Conservation (phyloP, 2,797 vertebrate species). For the Paguma larvata region DNA sequence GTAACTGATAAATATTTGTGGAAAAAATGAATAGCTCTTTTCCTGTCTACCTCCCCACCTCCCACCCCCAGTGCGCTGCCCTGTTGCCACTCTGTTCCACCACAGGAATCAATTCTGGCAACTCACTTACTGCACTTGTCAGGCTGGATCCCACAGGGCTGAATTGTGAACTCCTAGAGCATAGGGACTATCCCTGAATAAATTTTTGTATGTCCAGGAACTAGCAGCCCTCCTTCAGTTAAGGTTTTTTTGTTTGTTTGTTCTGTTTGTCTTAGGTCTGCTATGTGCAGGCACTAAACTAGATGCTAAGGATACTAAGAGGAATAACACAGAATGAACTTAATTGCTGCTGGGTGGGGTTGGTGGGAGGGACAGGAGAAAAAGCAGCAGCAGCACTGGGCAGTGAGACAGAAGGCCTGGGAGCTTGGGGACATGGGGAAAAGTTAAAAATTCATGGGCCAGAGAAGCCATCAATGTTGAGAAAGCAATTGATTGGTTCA, state of each 20-base stretch:
- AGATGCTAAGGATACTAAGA: background rate
- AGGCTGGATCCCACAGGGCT: background rate
- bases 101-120: background rate
- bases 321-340: conserved; percentile 15
- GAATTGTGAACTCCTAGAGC: conserved; percentile 3
- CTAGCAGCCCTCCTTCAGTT: conserved; percentile 9
- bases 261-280: background rate
- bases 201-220: conserved; percentile 42
- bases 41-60: background rate
- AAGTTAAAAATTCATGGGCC: background rate
- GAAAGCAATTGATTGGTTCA: background rate
- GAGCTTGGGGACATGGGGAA: background rate
- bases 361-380: background rate
- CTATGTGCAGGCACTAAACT: background rate
- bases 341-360: background rate
- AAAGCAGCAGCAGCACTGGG: background rate
- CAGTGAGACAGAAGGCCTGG: background rate
- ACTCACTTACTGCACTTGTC: background rate
- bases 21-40: conserved; percentile 8
- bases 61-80: background rate
- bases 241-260: background rate
- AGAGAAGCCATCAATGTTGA: background rate
- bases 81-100: background rate
- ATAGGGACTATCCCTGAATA: background rate
- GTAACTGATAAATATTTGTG: conserved; percentile 25